Percentiles rank a stretch among this genome's conserved stretches.
Conservation (phyloP, 2,113 vertebrate genomes). For the Struthio camelus region DNA sequence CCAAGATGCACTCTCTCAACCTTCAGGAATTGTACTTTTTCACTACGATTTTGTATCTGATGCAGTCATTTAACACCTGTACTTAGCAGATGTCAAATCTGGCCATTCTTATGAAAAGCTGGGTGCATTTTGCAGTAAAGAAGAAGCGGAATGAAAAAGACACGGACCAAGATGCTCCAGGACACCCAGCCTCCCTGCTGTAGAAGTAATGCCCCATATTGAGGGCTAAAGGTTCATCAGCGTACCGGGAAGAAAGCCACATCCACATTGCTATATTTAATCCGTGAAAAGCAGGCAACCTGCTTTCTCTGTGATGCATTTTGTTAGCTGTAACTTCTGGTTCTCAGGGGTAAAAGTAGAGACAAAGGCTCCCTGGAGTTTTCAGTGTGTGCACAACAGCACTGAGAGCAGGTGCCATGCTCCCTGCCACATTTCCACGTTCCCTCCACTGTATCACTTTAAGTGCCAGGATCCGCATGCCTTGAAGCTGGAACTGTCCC, state of each 20-base stretch:
- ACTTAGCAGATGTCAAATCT: background rate
- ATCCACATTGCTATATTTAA: background rate
- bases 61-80: background rate
- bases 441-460: fast-evolving
- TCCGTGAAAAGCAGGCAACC: background rate
- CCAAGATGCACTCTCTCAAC: background rate
- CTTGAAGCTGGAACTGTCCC: background rate
- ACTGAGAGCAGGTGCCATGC: background rate
- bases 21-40: background rate
- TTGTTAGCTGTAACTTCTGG: background rate
- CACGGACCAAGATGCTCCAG: background rate
- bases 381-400: background rate
- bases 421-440: background rate
- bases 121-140: background rate
- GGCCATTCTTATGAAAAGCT: background rate
- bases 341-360: background rate
- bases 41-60: background rate
- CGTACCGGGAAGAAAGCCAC: background rate
- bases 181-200: background rate
- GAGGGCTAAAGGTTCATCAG: background rate
- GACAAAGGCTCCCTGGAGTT: background rate
- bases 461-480: background rate
- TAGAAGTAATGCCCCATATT: background rate
- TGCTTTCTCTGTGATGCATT: background rate
- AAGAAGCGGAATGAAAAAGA: background rate